A percentile compares a stretch with the other conserved stretches of the same genome.
Conservation (phyloP, 2,888 invertebrate species). For the Xanthia togata region DNA sequence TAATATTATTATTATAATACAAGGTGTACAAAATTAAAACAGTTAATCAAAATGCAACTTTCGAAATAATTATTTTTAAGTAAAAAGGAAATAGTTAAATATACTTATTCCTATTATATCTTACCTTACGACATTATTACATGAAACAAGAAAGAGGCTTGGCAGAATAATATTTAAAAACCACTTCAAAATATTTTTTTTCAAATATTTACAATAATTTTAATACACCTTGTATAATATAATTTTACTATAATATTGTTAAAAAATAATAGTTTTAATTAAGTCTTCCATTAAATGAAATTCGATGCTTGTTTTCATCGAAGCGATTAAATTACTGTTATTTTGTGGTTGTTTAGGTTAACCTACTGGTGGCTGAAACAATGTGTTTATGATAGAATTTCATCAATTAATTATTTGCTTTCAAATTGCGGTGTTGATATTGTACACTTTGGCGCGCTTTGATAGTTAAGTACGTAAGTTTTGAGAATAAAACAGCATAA, state of each 20-base stretch:
- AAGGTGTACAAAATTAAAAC: not conserved
- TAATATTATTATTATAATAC: not conserved
- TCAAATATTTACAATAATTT: not conserved
- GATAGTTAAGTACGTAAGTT: not conserved
- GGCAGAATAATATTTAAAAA: not conserved
- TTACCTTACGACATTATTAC: not conserved
- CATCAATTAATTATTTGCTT: not conserved
- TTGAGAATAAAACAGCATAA: not conserved
- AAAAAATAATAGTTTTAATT: conserved; percentile 44
- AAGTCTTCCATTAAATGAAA: conserved; percentile 62
- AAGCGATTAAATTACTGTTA: conserved; percentile 13
- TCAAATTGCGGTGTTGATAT: not conserved
- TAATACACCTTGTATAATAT: conserved; percentile 12
- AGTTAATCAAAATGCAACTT: not conserved
- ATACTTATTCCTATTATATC: not conserved
- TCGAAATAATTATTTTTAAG: not conserved
- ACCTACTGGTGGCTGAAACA: not conserved
- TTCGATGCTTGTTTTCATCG: conserved; percentile 47
- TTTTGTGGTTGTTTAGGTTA: conserved; percentile 31
- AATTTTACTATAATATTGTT: not conserved
- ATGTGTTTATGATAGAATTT: conserved; percentile 18
- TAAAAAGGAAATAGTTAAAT: not conserved
- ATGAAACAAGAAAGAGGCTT: not conserved
- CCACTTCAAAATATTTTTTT: not conserved
- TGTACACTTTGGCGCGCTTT: not conserved